Base-by-base conservation (phyloP, 2,888 invertebrate genomes). In the Gastracanthus pulcherrimus region DNA sequence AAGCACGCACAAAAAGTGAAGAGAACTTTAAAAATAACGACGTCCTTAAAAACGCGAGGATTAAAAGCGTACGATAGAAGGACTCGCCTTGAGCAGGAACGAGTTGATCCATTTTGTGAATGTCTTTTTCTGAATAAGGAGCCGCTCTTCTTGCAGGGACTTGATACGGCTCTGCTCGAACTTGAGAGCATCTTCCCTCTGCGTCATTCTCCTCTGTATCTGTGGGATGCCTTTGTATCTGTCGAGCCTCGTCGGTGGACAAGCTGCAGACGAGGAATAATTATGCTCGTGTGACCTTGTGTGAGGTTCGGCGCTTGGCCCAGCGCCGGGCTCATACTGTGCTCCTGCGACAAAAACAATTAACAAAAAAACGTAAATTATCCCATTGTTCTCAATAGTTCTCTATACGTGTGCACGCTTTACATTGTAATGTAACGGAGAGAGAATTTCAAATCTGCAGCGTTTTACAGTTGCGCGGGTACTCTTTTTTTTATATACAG, bases 101-200 rank as follows among this genome's bases (percentile, higher is more conserved):
- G 98, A 98, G 93, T 98, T 98, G 96, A 98, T 97, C 98, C 98
- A 98, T 97, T 99, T 99, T 88, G 99, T 99, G 93, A 99, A 99
- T 38, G 99, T 99, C 93, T 99, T 99, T 95, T 99, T 99, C 93
- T 99, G 99, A 87, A 99, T 99, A 92, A 98, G 97, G 85, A 99
- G 94, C 80, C 99, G 96, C 93, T 99, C 99, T 92, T 99, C 98
- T 92, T 99, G 98, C 91, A 99, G 95, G 91, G 97, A 97, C 94
- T 96, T 96, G 91, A 99, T 99, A 86, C 98, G 96, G 91, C 97
- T 97, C 94, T 97, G 97, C 94, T 99, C 98, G 93, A 98, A 99
- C 93, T 97, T 97, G 91, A 96, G 95, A 88, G 97, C 96, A 92
- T 97, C 97, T 92, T 97, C 97, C 82, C 97, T 94, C 92, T 97